A percentile compares a stretch with the other conserved stretches of the same genome.
These are phyloP conservation scores for Cassiopea xamachana DNA, from an alignment of 30 jellyfish, hydroid and myxozoan species.

Conservation along the genomic window DNA sequence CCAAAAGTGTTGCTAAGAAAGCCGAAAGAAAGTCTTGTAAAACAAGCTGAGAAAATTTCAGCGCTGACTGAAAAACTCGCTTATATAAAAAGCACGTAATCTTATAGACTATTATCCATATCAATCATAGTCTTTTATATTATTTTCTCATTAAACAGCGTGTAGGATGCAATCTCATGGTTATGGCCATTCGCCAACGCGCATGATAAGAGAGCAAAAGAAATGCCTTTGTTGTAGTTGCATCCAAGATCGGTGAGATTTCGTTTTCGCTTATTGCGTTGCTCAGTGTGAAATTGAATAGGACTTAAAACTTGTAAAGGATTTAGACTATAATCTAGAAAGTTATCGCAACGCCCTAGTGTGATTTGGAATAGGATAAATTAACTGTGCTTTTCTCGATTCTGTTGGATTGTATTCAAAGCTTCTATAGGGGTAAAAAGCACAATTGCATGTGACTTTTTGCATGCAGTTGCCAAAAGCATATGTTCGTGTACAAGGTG, in stretches of 20 bases:
- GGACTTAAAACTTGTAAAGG: neutral
- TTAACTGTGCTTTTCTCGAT: neutral
- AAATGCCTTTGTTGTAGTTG: neutral
- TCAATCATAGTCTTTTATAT: too few species aligned
- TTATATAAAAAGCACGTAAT: too few species aligned
- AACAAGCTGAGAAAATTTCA: too few species aligned
- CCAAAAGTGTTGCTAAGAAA: too few species aligned
- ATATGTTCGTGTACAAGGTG: too few species aligned
- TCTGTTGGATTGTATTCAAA: neutral
- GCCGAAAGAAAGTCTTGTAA: too few species aligned
- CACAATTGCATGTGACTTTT: too few species aligned
- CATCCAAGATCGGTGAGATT: neutral
- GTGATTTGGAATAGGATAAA: neutral
- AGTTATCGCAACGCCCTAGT: too few species aligned
- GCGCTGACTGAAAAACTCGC: too few species aligned
- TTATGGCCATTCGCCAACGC: neutral
- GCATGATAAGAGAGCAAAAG: neutral
- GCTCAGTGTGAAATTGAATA: neutral
- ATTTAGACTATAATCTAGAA: neutral
- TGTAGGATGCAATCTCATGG: neutral
- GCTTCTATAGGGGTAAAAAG: neutral
- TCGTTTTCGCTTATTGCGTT: neutral
- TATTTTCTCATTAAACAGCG: too few species aligned
- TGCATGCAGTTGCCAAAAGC: too few species aligned
- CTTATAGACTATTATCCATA: too few species aligned